phyloP scores from a whole-genome alignment of 1,140 invertebrate genomes.

The Musca vetustissima region DNA sequence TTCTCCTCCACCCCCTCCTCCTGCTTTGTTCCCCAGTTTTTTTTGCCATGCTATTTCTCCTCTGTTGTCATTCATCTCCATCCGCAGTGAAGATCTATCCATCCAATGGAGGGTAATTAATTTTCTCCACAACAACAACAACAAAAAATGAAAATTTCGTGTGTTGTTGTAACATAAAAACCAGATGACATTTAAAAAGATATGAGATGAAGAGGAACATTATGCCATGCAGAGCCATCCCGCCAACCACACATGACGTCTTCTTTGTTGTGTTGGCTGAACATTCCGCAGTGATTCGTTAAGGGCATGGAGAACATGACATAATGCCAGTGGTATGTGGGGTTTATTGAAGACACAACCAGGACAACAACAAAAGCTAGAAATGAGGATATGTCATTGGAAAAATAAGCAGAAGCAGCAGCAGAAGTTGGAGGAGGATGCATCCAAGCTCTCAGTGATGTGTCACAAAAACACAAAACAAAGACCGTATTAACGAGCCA shows the following conservation, averaged over 20 bases:
- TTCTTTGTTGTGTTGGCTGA: neutral
- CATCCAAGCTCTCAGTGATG: neutral
- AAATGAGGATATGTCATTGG: too few species aligned
- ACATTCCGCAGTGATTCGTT: too few species aligned
- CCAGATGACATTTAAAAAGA: constrained; percentile 14
- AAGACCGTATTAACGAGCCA: constrained; percentile 8
- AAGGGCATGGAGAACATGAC: too few species aligned
- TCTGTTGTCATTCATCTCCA: too few species aligned
- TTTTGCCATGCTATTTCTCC: too few species aligned
- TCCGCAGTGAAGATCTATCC: neutral
- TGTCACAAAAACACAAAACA: constrained; percentile 15
- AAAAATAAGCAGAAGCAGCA: too few species aligned
- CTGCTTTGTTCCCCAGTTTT: too few species aligned
- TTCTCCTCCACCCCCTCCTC: too few species aligned
- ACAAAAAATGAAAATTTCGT: neutral
- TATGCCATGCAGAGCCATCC: neutral
- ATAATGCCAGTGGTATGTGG: too few species aligned
- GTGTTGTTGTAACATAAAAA: constrained; percentile 11
- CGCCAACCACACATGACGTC: constrained; percentile 17
- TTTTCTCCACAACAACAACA: constrained; percentile 22
- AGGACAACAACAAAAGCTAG: too few species aligned
- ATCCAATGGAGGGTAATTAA: constrained; percentile 12
- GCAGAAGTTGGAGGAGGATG: too few species aligned
- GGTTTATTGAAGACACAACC: too few species aligned
- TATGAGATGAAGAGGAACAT: constrained; percentile 2